A percentile compares a stretch with the other conserved stretches of the same genome.
Conservation (phyloP, 2,113 vertebrate species). For the Azemiops feae region DNA sequence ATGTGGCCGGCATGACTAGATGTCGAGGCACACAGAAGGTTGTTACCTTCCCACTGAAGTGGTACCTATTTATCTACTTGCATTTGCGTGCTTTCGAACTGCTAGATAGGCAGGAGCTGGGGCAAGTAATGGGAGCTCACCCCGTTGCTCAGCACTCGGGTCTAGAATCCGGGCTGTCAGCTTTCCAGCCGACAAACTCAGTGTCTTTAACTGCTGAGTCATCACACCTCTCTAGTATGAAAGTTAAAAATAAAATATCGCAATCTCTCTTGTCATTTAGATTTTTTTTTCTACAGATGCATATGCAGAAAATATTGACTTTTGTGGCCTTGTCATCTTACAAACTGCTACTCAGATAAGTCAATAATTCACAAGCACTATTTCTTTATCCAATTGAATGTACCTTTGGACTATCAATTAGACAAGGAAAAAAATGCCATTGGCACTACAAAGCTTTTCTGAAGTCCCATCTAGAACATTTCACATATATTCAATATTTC, state of each 20-base stretch:
- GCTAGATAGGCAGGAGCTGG: neutral
- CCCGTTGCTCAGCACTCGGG: neutral
- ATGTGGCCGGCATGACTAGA: too few relatives aligned
- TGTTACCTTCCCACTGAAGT: neutral
- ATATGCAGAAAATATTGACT: constrained; percentile 31
- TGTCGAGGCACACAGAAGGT: too few relatives aligned
- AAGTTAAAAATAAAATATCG: constrained; percentile 14
- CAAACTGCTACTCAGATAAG: constrained; percentile 26
- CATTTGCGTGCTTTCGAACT: neutral
- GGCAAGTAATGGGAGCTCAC: neutral
- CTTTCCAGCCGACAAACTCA: neutral
- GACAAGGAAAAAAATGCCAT: constrained; percentile 7
- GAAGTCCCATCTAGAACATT: constrained; percentile 7
- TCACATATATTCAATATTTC: neutral
- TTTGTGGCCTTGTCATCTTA: constrained; percentile 36
- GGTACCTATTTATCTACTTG: neutral
- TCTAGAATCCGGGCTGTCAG: neutral
- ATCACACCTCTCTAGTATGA: neutral
- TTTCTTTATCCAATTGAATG: constrained; percentile 25
- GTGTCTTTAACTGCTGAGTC: neutral
- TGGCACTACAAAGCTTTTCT: neutral
- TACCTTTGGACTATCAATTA: constrained; percentile 38
- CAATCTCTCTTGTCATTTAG: constrained; percentile 23
- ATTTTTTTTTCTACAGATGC: neutral
- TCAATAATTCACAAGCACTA: constrained; percentile 46